These are phyloP conservation scores for Pantherophis alleghaniensis DNA, from an alignment of 2,797 vertebrate species.

Conservation along the genomic window DNA sequence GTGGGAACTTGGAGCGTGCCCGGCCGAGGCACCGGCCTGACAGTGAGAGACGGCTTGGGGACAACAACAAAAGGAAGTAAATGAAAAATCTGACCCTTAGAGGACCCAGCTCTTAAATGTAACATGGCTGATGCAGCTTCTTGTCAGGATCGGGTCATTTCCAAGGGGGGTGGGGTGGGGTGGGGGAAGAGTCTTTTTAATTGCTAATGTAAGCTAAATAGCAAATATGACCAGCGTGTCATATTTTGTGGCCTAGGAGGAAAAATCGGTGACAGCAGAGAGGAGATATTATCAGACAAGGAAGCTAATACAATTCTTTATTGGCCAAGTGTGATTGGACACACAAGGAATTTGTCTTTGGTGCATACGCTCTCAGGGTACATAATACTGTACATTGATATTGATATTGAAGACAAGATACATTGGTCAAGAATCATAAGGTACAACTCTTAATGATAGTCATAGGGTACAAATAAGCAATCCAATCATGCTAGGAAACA, in stretches of 20 bases:
- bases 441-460: too few relatives aligned
- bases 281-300: slow-evolving; percentile 52
- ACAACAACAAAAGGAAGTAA: slow-evolving; percentile 68
- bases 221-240: slow-evolving; percentile 66
- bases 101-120: slow-evolving; percentile 71
- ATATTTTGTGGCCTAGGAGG: slow-evolving; percentile 45
- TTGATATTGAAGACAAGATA: too few relatives aligned
- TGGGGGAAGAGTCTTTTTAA: slow-evolving; percentile 66
- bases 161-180: slow-evolving; percentile 28
- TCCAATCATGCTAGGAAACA: too few relatives aligned
- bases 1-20: slow-evolving; percentile 71
- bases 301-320: slow-evolving; percentile 33
- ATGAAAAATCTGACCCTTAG: slow-evolving; percentile 75
- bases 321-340: too few relatives aligned
- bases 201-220: slow-evolving; percentile 69
- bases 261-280: slow-evolving; percentile 55
- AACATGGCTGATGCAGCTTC: slow-evolving; percentile 65
- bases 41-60: slow-evolving; percentile 69
- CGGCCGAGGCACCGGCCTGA: slow-evolving; percentile 64
- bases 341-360: too few relatives aligned
- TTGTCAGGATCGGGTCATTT: slow-evolving; percentile 65
- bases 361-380: too few relatives aligned
- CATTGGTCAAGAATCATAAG: too few relatives aligned
- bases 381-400: too few relatives aligned
- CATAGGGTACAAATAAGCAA: too few relatives aligned